Conservation (phyloP, 2,888 invertebrate species). For the Rhingia campestris region DNA sequence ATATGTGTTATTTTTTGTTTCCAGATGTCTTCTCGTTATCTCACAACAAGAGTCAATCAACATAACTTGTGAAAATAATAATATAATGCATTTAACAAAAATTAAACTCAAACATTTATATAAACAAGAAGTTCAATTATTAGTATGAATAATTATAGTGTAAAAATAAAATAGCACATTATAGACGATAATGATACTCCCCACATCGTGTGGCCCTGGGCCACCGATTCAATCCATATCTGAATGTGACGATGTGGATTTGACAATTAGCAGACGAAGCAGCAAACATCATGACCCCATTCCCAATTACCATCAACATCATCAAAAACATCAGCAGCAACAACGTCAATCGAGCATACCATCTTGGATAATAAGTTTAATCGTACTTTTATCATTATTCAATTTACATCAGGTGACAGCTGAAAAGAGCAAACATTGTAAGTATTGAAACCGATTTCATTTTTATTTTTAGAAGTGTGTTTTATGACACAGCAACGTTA, state of each 20-base stretch:
- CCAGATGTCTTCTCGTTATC: constrained; percentile 45
- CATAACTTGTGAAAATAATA: constrained; percentile 37
- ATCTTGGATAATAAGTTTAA: constrained; percentile 81
- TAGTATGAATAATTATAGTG: constrained; percentile 62
- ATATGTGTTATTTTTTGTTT: constrained; percentile 17
- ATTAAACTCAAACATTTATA: constrained; percentile 35
- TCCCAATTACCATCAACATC: constrained; percentile 42
- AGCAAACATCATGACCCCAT: constrained; percentile 48
- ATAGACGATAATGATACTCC: constrained; percentile 79
- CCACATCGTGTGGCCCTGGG: constrained; percentile 82
- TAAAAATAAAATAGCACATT: constrained; percentile 64
- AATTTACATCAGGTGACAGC: constrained; percentile 80
- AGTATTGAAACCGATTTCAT: constrained; percentile 75
- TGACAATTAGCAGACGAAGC: constrained; percentile 50
- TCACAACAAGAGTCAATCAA: constrained; percentile 34
- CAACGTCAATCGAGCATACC: constrained; percentile 74
- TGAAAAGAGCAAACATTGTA: constrained; percentile 82
- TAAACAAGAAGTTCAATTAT: constrained; percentile 64
- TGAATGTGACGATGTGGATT: constrained; percentile 56
- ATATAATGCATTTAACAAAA: constrained; percentile 51
- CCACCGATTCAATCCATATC: constrained; percentile 76
- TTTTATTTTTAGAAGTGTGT: not conserved
- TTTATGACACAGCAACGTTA: not conserved
- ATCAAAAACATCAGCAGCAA: constrained; percentile 59
- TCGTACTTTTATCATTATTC: constrained; percentile 78